Conservation (phyloP, 1,140 invertebrate species). For the Heliothis subflexa region DNA sequence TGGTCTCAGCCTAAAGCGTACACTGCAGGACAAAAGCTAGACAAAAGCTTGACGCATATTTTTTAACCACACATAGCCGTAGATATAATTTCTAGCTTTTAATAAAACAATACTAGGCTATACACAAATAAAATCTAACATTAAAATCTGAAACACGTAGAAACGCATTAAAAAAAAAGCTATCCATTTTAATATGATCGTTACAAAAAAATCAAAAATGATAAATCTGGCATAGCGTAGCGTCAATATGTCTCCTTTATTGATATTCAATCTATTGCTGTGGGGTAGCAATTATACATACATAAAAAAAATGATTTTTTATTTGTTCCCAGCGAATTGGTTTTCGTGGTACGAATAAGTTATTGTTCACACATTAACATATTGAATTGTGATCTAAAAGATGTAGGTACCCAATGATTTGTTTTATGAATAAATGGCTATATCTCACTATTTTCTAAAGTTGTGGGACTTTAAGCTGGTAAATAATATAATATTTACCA, state of each 20-base stretch:
- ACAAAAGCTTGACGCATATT: too few relatives aligned
- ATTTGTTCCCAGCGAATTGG: constrained; percentile 21
- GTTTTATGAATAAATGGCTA: not conserved
- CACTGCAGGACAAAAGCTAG: too few relatives aligned
- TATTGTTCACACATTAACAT: constrained; percentile 32
- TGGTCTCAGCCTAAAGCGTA: too few relatives aligned
- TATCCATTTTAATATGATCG: not conserved
- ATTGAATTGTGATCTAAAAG: constrained; percentile 12
- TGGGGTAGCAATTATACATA: constrained; percentile 26
- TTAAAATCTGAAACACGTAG: not conserved
- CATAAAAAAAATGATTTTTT: constrained; percentile 18
- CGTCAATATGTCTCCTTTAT: constrained; percentile 39
- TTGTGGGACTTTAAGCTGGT: too few relatives aligned
- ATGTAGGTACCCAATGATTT: not conserved
- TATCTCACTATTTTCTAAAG: too few relatives aligned
- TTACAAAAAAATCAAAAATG: not conserved
- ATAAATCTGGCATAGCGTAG: constrained; percentile 18
- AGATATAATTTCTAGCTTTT: too few relatives aligned
- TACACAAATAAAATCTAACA: not conserved
- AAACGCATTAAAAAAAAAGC: not conserved
- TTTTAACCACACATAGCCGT: too few relatives aligned
- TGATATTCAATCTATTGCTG: constrained; percentile 46
- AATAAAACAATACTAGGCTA: too few relatives aligned
- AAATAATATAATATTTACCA: too few relatives aligned
- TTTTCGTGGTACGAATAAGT: constrained; percentile 32